Evolutionary conservation across 1,140 invertebrate species (phyloP).

Genomic region (Coenobita brevimanus): DNA sequence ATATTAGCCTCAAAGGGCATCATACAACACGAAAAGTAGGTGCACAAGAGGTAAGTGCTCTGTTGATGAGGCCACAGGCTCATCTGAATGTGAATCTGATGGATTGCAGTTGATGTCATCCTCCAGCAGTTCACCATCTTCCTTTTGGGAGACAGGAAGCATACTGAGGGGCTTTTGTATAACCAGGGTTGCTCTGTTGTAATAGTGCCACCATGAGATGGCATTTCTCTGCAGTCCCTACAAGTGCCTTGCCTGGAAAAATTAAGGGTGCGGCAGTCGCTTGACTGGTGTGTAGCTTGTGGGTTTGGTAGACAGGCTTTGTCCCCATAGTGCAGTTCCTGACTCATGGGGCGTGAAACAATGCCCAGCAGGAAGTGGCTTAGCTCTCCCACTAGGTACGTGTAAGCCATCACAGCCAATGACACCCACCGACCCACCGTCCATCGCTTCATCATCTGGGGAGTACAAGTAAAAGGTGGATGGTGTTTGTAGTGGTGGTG

Average conservation of each 20-base stretch:
- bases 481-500: not conserved
- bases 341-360: conserved; percentile 87
- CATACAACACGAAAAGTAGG: too few relatives aligned
- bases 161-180: too few relatives aligned
- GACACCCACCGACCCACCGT: conserved; percentile 77
- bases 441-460: not conserved
- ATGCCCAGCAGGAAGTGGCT: conserved; percentile 91
- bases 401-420: conserved; percentile 83
- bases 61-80: too few relatives aligned
- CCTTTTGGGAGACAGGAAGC: too few relatives aligned
- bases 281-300: conserved; percentile 72
- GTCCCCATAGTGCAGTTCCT: conserved; percentile 91
- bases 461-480: not conserved
- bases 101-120: too few relatives aligned
- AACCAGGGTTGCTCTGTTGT: not conserved
- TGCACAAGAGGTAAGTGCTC: too few relatives aligned
- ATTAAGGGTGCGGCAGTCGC: conserved; percentile 72
- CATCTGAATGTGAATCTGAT: too few relatives aligned
- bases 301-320: conserved; percentile 86
- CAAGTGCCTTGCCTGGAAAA: not conserved
- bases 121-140: too few relatives aligned
- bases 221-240: too few relatives aligned
- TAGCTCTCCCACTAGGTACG: conserved; percentile 88
- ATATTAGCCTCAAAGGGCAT: too few relatives aligned
- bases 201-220: not conserved